Base-by-base conservation (phyloP, 2,888 invertebrate species). In the Smittia aterrima region DNA sequence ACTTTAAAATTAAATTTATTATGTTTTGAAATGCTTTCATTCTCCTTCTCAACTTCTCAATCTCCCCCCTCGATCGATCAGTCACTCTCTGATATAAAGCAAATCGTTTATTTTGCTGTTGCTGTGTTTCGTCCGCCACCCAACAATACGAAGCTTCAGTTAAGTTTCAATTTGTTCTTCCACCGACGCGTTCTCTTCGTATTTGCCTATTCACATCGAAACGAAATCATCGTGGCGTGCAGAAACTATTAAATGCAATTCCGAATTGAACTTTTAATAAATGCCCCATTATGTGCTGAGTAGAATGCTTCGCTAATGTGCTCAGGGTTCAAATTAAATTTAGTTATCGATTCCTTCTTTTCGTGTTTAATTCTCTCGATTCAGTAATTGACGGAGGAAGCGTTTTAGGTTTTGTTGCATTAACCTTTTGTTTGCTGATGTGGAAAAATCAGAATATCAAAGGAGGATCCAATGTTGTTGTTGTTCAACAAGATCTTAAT, bases 1-100 rank as follows among this genome's bases (percentile, higher is more conserved):
- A 72, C 62, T 72, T 72, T 72, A 72, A 58, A 72, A 72, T 70
- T 72, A 72, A 62, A 72, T 72, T 72, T 72, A 72, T 62, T 72
- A 72, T 72, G 18, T 24, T 47, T 47, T 47, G 16, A 25, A 38
- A 22, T 70, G 38, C 68, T 41, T 38, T 53, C 54, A 54, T 54
- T 71, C 70, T 13, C 27, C 9, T 58, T 47, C 53, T 11, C 68
- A 41, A 22, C 25, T 68, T n/a, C n/a, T n/a, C n/a, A n/a, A n/a
- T n/a, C n/a, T n/a, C n/a, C 16, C 4, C n/a, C 68, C 11, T 27
- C n/a, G 11, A 27, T 27, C 16, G 64, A 64, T 64, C 27, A 64
- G 13, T 27, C 20, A 25, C 22, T n/a, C n/a, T n/a, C n/a, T n/a
- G n/a, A n/a, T n/a, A n/a, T n/a, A 64, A 25, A 3, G 64, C 64